A percentile compares a stretch with the other conserved stretches of the same genome.
Evolutionary conservation across 1,140 invertebrate species (phyloP).

Genomic region (Drosophila mauritiana): DNA sequence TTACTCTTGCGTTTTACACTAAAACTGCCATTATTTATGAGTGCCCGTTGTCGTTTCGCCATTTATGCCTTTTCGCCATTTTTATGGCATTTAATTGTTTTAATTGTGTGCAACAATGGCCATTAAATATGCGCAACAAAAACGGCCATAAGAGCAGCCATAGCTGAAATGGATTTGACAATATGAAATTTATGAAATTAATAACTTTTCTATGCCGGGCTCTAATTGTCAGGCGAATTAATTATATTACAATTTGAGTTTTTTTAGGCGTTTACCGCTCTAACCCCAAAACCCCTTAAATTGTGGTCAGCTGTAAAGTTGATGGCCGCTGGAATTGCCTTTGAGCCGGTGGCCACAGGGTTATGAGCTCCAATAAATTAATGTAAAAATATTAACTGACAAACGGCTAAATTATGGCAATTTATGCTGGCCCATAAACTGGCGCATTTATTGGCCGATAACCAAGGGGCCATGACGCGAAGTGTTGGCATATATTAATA

Average conservation of each 20-base stretch:
- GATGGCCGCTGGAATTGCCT: constrained; percentile 47
- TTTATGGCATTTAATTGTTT: constrained; percentile 76
- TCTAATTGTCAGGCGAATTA: constrained; percentile 61
- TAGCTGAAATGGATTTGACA: constrained; percentile 52
- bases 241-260: constrained; percentile 57
- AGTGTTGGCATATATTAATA: constrained; percentile 59
- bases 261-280: constrained; percentile 33
- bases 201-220: constrained; percentile 56
- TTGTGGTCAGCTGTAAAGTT: constrained; percentile 23
- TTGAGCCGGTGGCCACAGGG: constrained; percentile 47
- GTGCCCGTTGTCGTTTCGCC: constrained; percentile 43
- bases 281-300: constrained; percentile 30
- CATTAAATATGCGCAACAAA: constrained; percentile 63
- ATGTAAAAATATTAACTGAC: constrained; percentile 74
- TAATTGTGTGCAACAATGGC: constrained; percentile 63
- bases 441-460: constrained; percentile 38
- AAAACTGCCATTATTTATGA: constrained; percentile 72
- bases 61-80: constrained; percentile 44
- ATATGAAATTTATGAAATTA: constrained; percentile 72
- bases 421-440: constrained; percentile 55
- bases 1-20: constrained; percentile 14
- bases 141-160: constrained; percentile 24
- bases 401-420: constrained; percentile 67
- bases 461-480: constrained; percentile 2
- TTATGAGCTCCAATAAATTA: constrained; percentile 66